Conservation (phyloP, 2,888 invertebrate species). For the Nymphalis c-album region DNA sequence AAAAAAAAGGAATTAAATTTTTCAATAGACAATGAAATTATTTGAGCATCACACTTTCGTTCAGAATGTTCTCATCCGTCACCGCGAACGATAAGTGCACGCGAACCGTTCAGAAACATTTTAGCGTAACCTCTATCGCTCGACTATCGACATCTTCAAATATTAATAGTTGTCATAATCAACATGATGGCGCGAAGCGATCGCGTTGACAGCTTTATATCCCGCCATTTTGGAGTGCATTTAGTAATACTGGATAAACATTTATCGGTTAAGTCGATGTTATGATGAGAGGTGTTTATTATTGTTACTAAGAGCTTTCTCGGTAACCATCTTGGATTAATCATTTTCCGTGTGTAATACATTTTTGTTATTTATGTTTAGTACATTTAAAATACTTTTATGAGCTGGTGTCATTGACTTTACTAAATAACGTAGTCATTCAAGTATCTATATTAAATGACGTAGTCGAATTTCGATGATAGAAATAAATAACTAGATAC, state of each 20-base stretch:
- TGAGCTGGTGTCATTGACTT: background rate
- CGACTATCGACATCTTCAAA: slow-evolving; percentile 42
- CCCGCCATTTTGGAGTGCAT: slow-evolving; percentile 71
- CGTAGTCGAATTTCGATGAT: no score
- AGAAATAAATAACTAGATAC: no score
- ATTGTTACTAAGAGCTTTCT: slow-evolving; percentile 50
- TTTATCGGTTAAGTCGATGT: slow-evolving; percentile 61
- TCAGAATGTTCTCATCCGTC: slow-evolving; percentile 57
- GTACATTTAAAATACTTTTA: background rate
- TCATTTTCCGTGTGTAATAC: background rate
- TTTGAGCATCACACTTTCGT: background rate
- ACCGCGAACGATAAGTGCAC: slow-evolving; percentile 60
- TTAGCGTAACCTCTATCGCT: slow-evolving; percentile 47
- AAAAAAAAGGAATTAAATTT: no score
- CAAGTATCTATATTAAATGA: no score
- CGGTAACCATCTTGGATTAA: slow-evolving; percentile 1
- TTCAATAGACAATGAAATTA: no score
- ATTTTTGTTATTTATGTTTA: background rate
- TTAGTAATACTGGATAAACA: slow-evolving; percentile 78
- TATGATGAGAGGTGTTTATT: slow-evolving; percentile 55
- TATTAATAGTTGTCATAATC: slow-evolving; percentile 60
- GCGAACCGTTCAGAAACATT: slow-evolving; percentile 51
- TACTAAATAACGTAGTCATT: no score
- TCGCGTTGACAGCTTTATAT: slow-evolving; percentile 71
- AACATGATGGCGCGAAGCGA: slow-evolving; percentile 69